Evolutionary conservation across 2,113 vertebrate species (phyloP).

Genomic region (Scophthalmus maximus): DNA sequence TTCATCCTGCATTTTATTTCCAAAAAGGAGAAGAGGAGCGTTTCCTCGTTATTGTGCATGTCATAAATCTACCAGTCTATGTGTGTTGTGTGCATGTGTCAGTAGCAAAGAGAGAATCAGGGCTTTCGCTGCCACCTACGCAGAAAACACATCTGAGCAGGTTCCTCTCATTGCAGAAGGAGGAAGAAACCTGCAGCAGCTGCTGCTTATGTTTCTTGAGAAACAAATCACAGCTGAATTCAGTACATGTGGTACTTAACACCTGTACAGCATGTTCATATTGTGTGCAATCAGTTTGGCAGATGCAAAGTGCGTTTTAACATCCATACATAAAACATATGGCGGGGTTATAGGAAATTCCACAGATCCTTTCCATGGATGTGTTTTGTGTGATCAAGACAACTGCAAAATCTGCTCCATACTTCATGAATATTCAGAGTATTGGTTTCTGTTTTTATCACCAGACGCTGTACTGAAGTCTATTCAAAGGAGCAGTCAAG

Average conservation of each 20-base stretch:
- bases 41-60: too few species aligned
- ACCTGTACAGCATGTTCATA: neutral
- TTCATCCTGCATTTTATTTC: neutral
- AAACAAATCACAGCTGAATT: neutral
- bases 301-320: too few species aligned
- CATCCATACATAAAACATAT: too few species aligned
- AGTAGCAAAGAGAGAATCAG: constrained; percentile 2
- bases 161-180: too few species aligned
- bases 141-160: constrained; percentile 6
- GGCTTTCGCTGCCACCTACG: constrained; percentile 8
- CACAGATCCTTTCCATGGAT: too few species aligned
- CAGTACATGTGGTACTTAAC: neutral
- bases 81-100: neutral
- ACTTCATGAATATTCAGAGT: neutral
- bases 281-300: neutral
- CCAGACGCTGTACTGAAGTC: too few species aligned
- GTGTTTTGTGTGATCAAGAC: too few species aligned
- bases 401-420: neutral
- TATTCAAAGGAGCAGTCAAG: too few species aligned
- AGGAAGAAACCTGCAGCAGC: too few species aligned
- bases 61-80: too few species aligned
- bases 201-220: neutral
- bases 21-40: too few species aligned
- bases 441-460: neutral
- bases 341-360: too few species aligned